These are phyloP conservation scores for Cheilosia impressa DNA, from an alignment of 2,888 invertebrate species.

Conservation along the genomic window DNA sequence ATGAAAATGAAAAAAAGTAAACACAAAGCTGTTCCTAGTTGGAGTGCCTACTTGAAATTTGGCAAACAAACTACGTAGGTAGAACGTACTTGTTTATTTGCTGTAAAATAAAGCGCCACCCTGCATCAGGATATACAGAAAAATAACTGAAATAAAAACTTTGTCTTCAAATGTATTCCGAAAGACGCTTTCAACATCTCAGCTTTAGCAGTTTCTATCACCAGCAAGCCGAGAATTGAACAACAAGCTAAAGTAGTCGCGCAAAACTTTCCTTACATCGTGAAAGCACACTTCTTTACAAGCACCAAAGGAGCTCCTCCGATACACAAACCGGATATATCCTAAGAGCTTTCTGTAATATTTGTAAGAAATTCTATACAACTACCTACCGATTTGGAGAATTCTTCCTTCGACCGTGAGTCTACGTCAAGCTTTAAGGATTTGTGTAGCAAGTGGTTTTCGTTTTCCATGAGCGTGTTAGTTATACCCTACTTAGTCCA, in stretches of 20 bases:
- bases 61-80: no score
- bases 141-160: not conserved
- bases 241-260: not conserved
- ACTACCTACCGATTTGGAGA: not conserved
- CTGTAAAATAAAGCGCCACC: not conserved
- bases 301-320: not conserved
- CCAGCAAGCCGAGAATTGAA: not conserved
- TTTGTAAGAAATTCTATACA: not conserved
- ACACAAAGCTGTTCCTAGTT: no score
- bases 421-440: not conserved
- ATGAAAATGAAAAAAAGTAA: no score
- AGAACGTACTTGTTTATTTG: no score
- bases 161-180: not conserved
- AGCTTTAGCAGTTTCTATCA: conserved; percentile 11
- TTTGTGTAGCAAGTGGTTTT: not conserved
- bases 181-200: conserved; percentile 2
- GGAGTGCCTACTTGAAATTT: no score
- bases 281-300: conserved; percentile 2
- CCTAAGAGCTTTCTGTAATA: conserved; percentile 4
- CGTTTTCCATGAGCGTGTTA: conserved; percentile 17
- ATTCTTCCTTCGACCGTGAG: not conserved
- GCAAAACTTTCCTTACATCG: conserved; percentile 11
- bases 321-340: conserved; percentile 22
- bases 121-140: not conserved
- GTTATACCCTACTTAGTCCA: conserved; percentile 1